These are phyloP conservation scores for Drosophila leontia DNA, from an alignment of 1,140 invertebrate genomes.

Conservation along the genomic window DNA sequence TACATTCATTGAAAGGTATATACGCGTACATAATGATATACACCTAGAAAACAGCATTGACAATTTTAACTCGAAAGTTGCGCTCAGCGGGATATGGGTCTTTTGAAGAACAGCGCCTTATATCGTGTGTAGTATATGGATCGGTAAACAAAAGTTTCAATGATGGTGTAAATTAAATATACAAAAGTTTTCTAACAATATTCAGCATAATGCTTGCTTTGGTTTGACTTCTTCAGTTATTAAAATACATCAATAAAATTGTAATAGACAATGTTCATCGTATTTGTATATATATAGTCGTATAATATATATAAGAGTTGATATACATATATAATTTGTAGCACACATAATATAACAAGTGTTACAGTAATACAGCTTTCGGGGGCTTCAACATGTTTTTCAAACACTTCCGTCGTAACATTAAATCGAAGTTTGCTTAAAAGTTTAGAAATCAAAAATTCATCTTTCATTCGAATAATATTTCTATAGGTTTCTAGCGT, in stretches of 20 bases:
- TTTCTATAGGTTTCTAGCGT: conserved; percentile 35
- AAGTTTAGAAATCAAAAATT: conserved; percentile 50
- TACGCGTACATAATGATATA: conserved; percentile 44
- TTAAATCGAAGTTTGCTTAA: conserved; percentile 63
- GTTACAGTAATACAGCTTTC: conserved; percentile 76
- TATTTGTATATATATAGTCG: conserved; percentile 50
- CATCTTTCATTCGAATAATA: conserved; percentile 19
- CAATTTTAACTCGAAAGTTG: conserved; percentile 55
- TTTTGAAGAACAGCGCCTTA: conserved; percentile 22
- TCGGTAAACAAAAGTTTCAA: conserved; percentile 61
- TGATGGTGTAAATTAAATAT: conserved; percentile 83
- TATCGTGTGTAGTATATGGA: conserved; percentile 32
- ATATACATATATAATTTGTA: conserved; percentile 60
- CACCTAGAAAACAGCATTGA: conserved; percentile 30
- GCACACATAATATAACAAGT: conserved; percentile 79
- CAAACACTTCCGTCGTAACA: conserved; percentile 68
- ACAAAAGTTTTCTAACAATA: conserved; percentile 60
- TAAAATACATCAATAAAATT: conserved; percentile 72
- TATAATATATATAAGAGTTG: conserved; percentile 61
- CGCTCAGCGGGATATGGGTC: conserved; percentile 30
- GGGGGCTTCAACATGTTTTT: conserved; percentile 75
- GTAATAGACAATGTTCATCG: conserved; percentile 54
- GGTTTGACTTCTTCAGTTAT: conserved; percentile 39
- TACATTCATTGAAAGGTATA: conserved; percentile 54
- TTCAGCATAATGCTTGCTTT: conserved; percentile 37